A percentile compares a stretch with the other conserved stretches of the same genome.
Evolutionary conservation across 2,797 vertebrate species (phyloP).

Genomic region (Falco concolor): DNA sequence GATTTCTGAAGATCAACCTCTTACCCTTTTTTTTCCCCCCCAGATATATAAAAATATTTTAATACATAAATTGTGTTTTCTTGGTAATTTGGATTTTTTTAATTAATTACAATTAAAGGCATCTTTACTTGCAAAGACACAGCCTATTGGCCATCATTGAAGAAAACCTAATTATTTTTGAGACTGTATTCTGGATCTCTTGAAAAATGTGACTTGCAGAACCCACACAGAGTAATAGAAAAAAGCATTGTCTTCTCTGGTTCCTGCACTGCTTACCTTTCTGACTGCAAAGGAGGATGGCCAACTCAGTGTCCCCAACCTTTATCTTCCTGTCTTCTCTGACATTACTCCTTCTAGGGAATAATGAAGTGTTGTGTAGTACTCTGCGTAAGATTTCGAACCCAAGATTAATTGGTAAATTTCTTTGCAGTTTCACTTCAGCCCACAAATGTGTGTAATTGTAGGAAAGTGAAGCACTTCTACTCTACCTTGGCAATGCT

Average conservation of each 20-base stretch:
- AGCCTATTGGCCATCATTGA: not conserved
- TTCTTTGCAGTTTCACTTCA: conserved; percentile 15
- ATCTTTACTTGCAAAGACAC: not conserved
- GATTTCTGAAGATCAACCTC: not conserved
- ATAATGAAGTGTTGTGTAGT: not conserved
- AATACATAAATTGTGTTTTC: not conserved
- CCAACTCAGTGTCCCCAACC: not conserved
- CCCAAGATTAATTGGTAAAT: not conserved
- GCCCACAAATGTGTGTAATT: not conserved
- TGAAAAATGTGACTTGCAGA: not conserved
- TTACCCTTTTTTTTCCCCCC: not conserved
- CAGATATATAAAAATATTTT: not conserved
- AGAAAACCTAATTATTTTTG: not conserved
- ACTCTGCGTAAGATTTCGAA: not conserved
- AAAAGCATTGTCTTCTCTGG: not conserved
- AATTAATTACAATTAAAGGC: not conserved
- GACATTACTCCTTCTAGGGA: conserved; percentile 22
- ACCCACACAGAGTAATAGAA: not conserved
- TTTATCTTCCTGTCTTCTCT: not conserved
- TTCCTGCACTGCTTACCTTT: not conserved
- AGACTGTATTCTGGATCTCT: not conserved
- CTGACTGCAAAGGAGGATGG: not conserved
- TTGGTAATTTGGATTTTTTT: not conserved
- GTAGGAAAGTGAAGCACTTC: not conserved
- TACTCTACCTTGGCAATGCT: not conserved